These are phyloP conservation scores for Autographa pulchrina DNA, from an alignment of 2,888 invertebrate species.

Conservation along the genomic window DNA sequence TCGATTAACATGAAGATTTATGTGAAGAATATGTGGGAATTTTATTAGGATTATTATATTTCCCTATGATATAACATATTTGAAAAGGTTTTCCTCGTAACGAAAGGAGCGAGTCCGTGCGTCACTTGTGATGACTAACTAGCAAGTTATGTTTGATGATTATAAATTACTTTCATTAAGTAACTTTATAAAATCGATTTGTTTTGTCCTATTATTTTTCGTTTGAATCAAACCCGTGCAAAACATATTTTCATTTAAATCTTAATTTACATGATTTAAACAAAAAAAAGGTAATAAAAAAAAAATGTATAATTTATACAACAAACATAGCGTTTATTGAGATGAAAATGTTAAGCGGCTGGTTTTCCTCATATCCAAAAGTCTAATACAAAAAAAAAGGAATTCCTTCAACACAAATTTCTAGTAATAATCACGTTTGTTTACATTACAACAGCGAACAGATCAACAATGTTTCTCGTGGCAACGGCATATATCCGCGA, in stretches of 20 bases:
- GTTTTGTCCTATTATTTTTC: no score
- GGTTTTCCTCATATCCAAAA: no score
- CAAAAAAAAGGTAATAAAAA: no score
- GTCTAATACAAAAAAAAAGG: no score
- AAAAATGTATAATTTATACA: no score
- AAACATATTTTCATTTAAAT: no score
- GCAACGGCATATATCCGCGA: conserved; percentile 71
- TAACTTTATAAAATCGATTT: no score
- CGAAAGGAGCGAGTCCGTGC: not conserved
- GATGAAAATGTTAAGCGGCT: no score
- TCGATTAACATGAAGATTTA: not conserved
- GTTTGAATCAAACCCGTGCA: no score
- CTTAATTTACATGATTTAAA: no score
- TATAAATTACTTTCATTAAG: not conserved
- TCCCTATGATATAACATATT: no score
- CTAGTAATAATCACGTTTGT: conserved; percentile 23
- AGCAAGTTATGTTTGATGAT: not conserved
- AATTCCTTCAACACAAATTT: conserved; percentile 25
- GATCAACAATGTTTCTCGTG: conserved; percentile 64
- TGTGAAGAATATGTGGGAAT: not conserved
- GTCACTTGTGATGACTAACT: not conserved
- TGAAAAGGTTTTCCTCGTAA: not conserved
- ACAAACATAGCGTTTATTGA: no score
- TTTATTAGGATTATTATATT: not conserved
- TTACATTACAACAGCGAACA: conserved; percentile 26